Evolutionary conservation across 2,113 vertebrate species (phyloP), one percentile per base, ranked within the genome.

Genomic region (Lucifuga dentata): DNA sequence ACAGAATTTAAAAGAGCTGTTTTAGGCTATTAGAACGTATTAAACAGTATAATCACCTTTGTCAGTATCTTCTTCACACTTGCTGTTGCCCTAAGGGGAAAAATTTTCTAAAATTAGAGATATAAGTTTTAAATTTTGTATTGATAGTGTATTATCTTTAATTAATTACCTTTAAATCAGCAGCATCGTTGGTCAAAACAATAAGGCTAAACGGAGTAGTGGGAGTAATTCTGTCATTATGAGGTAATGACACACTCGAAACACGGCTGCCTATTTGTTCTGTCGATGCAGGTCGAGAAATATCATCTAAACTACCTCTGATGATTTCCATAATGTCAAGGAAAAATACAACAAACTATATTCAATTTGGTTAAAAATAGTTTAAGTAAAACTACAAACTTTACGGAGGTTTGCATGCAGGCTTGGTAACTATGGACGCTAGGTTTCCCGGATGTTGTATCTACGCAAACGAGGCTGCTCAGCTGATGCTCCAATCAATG

Each of bases 231-330:
- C 61, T 89, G 40, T 76, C 83, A 24, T 32, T 41, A 1, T 90
- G 81, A 44, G 60, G 45, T 19, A 85, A 23, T 1, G 74, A 48
- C 20, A 80, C 53, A 76, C 66, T 92, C 58, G 94, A 93, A 63
- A 76, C 80, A 32, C 76, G 90, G 79, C 78, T 92, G 0, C 81
- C 87, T 40, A 65, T 62, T 36, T 71, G 81, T 60, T 91, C 94
- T 46, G 55, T 86, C 52, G 90, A 92, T 40, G 90, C 80, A 71
- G 94, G 91, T 40, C 92, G 89, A 64, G 93, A 94, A 80, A 96
- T 95, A 51, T 89, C 76, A 35, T 95, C 94, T 48, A 95, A 78
- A 60, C 48, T 92, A 3, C 92, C 92, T 76, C 78, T 93, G 59
- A 86, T 86, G 48, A 95, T 93, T 90, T 95, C 92, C 95, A 97